Conservation (phyloP, 2,113 vertebrate species). For the Lagopus leucura region DNA sequence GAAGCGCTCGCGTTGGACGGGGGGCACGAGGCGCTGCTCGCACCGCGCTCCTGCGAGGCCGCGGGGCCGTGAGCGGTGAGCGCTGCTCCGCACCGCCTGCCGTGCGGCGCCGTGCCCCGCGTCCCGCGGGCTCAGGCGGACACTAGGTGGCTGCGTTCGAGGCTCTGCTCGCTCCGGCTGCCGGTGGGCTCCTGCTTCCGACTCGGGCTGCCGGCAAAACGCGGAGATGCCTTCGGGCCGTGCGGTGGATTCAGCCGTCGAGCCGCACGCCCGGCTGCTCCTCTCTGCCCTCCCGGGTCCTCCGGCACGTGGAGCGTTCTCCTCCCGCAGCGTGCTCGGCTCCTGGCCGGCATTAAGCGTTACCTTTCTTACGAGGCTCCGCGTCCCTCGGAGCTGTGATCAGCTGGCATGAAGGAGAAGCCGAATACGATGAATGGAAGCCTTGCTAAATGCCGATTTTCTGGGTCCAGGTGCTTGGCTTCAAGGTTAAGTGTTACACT, state of each 20-base stretch:
- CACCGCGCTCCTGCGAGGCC: rapidly evolving
- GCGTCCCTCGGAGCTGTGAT: background rate
- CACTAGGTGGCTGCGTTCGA: conserved; percentile 78
- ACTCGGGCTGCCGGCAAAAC: conserved; percentile 34
- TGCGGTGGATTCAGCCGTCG: background rate
- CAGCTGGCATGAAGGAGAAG: background rate
- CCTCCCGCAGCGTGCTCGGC: background rate
- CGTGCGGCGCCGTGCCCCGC: too few relatives aligned
- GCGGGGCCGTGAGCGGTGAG: background rate
- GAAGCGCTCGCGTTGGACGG: rapidly evolving
- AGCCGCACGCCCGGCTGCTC: too few relatives aligned
- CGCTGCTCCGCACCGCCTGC: too few relatives aligned
- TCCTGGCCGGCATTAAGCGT: background rate
- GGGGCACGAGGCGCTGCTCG: rapidly evolving
- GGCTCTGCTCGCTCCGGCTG: background rate
- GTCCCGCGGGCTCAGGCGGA: conserved; percentile 8
- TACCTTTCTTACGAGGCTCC: background rate
- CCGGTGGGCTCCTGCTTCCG: conserved; percentile 52
- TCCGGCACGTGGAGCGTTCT: background rate
- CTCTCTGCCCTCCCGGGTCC: background rate
- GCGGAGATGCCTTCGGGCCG: background rate
- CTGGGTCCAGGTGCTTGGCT: conserved; percentile 39
- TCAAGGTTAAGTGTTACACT: conserved; percentile 36
- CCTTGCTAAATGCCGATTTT: conserved; percentile 14
- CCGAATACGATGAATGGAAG: background rate